Base-by-base conservation (phyloP, 2,113 vertebrate genomes). In the Leptocoma aspasia region DNA sequence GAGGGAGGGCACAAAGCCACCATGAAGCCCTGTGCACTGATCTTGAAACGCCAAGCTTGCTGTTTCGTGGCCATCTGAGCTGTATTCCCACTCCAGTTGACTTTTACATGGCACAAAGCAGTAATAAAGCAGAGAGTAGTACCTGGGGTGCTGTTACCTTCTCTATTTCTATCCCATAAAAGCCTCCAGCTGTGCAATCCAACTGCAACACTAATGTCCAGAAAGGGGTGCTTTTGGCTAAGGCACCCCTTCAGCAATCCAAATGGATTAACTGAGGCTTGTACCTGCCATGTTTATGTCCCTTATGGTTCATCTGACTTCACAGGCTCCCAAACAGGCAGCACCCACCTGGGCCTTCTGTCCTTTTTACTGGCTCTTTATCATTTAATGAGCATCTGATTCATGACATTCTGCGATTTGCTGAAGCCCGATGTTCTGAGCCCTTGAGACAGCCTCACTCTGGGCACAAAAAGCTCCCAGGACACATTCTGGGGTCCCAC, bases 11-110 rank as follows among this genome's bases (percentile, higher is more conserved):
- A 63, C 33, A 71, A 31, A 3, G 30, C 17, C 33, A 41, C 50
- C 35, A 33, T 0, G 2, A n/a, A 89, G 35, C 11, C 44, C 44
- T 20, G 31, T 3, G 24, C 21, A 26, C 2, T 42, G 35, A 22
- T n/a, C 49, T 61, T 16, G 57, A 66, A 71, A 53, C 0, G 2
- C 57, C 45, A 22, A 66, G 10, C 28, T 12, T 0, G 0, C n/a
- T 41, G 42, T 35, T 69, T 65, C 2, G 5, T 5, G 37, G 69
- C 24, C 59, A 23, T 49, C 73, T 59, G 42, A 76, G 54, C 76
- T 12, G 39, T 47, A 26, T 9, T 56, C 27, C 54, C 18, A 10
- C 23, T 28, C 30, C 27, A 47, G 9, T 11, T 7, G 27, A 33
- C 23, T 83, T 81, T 8, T 10, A 79, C 0, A 1, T 26, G 31